Conservation (phyloP, 1,140 invertebrate genomes). For the Physella acuta region DNA sequence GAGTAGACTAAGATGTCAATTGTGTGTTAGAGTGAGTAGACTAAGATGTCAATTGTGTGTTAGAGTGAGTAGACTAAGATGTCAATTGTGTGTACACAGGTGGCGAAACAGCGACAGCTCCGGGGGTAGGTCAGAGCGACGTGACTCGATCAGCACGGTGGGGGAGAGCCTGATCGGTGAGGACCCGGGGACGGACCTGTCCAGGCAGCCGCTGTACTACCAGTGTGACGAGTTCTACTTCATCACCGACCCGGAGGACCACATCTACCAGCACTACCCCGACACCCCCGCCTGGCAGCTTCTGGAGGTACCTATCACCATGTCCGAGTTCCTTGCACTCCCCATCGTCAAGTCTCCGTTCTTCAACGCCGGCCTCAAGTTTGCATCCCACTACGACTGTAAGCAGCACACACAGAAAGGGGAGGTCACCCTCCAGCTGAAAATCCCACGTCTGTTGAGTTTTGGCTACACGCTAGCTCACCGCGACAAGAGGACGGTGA, state of each 20-base stretch:
- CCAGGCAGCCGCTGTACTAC: conserved; percentile 41
- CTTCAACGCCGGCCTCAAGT: conserved; percentile 52
- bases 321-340: conserved; percentile 63
- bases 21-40: no score
- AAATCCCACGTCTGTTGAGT: conserved; percentile 45
- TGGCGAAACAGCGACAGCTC: conserved; percentile 25
- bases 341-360: conserved; percentile 61
- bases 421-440: conserved; percentile 46
- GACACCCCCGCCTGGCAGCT: conserved; percentile 65
- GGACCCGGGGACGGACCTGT: conserved; percentile 3
- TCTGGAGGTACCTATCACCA: conserved; percentile 60
- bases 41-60: no score
- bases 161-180: conserved; percentile 28
- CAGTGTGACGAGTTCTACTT: conserved; percentile 62
- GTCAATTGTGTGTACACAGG: no score
- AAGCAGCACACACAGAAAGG: conserved; percentile 50
- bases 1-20: no score
- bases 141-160: conserved; percentile 23
- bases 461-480: conserved; percentile 52
- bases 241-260: conserved; percentile 64
- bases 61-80: no score
- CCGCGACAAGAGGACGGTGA: conserved; percentile 40
- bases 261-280: conserved; percentile 65
- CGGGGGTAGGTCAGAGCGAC: conserved; percentile 13
- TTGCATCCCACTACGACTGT: conserved; percentile 50